Evolutionary conservation across 2,113 vertebrate genomes (phyloP).

Genomic region (Puntigrus tetrazona): DNA sequence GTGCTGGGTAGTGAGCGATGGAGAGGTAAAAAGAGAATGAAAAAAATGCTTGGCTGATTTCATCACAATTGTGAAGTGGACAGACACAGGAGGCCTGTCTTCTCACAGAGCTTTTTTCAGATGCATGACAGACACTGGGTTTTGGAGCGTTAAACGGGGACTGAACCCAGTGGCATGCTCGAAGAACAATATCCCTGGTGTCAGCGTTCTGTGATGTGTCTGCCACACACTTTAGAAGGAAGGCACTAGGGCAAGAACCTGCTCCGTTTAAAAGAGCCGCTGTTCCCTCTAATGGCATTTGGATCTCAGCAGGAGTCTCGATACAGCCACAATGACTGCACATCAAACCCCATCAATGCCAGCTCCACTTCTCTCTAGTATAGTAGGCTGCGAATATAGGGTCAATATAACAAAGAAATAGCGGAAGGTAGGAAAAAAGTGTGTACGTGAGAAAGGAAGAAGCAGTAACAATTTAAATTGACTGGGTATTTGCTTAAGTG

Average conservation of each 20-base stretch:
- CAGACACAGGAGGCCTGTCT: background rate
- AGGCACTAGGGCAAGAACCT: slow-evolving; percentile 42
- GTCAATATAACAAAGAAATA: slow-evolving; percentile 19
- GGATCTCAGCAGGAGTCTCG: slow-evolving; percentile 64
- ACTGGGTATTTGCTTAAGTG: slow-evolving; percentile 5
- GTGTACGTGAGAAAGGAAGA: slow-evolving; percentile 14
- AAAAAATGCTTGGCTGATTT: slow-evolving; percentile 30
- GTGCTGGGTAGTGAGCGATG: background rate
- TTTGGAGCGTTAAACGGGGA: slow-evolving; percentile 37
- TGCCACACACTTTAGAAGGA: slow-evolving; percentile 56
- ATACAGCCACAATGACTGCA: slow-evolving; percentile 61
- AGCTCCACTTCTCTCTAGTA: slow-evolving; percentile 44
- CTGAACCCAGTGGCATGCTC: slow-evolving; percentile 60
- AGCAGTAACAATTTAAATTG: slow-evolving; percentile 14
- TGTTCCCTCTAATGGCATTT: slow-evolving; percentile 67
- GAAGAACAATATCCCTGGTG: slow-evolving; percentile 62
- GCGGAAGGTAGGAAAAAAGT: slow-evolving; percentile 37
- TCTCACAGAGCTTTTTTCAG: background rate
- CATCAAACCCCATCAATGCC: slow-evolving; percentile 67
- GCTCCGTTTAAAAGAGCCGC: slow-evolving; percentile 64
- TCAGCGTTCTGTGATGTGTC: slow-evolving; percentile 64
- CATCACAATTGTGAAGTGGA: slow-evolving; percentile 25
- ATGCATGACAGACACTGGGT: slow-evolving; percentile 49
- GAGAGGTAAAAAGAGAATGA: background rate
- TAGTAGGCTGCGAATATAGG: slow-evolving; percentile 32